A percentile compares a stretch with the other conserved stretches of the same genome.
Evolutionary conservation across 2,888 invertebrate species (phyloP).

Genomic region (Cepaea hortensis): DNA sequence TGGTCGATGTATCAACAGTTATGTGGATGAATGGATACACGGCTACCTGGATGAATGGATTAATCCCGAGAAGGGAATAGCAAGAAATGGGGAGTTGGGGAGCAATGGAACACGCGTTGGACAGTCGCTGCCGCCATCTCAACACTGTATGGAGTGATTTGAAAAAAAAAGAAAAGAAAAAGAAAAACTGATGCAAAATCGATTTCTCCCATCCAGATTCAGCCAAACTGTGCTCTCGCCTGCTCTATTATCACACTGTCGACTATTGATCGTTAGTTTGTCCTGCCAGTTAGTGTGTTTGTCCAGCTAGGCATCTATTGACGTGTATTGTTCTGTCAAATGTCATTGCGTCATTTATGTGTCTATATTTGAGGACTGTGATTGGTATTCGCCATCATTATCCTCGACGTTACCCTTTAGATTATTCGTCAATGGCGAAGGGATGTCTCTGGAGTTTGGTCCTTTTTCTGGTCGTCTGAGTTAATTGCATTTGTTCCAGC

Average conservation of each 20-base stretch:
- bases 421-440: too few relatives aligned
- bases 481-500: too few relatives aligned
- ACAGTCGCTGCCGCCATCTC: neutral
- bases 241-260: neutral
- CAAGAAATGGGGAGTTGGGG: neutral
- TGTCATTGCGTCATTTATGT: neutral
- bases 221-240: neutral
- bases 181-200: neutral
- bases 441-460: too few relatives aligned
- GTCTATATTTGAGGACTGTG: neutral
- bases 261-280: slow-evolving; percentile 1
- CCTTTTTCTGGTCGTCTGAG: too few relatives aligned
- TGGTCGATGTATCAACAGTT: too few relatives aligned
- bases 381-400: too few relatives aligned
- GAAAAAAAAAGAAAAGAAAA: neutral
- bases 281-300: neutral
- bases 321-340: neutral
- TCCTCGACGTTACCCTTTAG: too few relatives aligned
- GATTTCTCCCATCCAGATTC: neutral
- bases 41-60: too few relatives aligned
- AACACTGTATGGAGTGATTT: neutral
- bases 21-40: neutral
- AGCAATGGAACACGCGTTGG: neutral
- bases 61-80: too few relatives aligned
- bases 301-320: neutral